phyloP scores from a whole-genome alignment of 2,888 invertebrate species.

The Griposia aprilina region DNA sequence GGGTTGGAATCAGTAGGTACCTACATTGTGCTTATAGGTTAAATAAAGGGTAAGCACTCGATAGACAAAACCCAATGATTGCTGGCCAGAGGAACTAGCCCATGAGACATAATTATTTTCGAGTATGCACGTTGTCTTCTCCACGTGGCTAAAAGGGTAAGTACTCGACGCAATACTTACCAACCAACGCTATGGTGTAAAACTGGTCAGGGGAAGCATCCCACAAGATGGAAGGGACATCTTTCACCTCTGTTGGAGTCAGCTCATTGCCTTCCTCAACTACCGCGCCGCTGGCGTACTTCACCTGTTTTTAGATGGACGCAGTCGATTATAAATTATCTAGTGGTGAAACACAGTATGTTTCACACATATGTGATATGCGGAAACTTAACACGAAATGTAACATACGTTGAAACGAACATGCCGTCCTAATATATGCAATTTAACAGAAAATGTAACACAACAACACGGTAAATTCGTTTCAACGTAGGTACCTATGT shows the following conservation, averaged over 20 bases:
- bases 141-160: background rate
- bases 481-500: background rate
- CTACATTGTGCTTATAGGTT: background rate
- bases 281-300: slow-evolving; percentile 2
- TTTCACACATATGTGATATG: no score
- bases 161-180: slow-evolving; percentile 80
- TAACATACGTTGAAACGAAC: background rate
- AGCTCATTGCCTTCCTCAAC: slow-evolving; percentile 39
- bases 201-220: slow-evolving; percentile 88
- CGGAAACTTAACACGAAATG: background rate
- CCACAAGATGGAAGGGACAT: slow-evolving; percentile 89
- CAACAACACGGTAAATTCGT: no score
- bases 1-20: background rate
- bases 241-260: slow-evolving; percentile 38
- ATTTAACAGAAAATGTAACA: no score
- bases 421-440: background rate
- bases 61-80: slow-evolving; percentile 92
- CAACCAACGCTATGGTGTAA: slow-evolving; percentile 96
- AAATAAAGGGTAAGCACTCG: background rate
- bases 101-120: slow-evolving; percentile 81
- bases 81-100: slow-evolving; percentile 90
- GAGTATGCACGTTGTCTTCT: background rate
- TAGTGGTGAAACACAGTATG: background rate
- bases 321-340: background rate
- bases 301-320: slow-evolving; percentile 5